Evolutionary conservation across 2,113 vertebrate genomes (phyloP).

Genomic region (Cheirogaleus medius): DNA sequence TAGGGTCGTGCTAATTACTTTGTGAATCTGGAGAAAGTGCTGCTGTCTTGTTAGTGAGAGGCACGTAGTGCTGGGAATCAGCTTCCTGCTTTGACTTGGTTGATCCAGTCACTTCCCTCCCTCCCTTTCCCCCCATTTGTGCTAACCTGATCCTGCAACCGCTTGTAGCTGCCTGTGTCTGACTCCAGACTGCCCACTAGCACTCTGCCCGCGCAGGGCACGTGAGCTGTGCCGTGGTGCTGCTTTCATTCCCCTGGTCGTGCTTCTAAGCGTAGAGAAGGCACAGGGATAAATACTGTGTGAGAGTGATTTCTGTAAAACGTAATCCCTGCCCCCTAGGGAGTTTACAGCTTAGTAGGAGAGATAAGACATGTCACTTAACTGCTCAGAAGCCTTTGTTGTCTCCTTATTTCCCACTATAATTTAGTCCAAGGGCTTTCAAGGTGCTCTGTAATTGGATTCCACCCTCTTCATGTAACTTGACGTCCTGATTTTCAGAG

Average conservation of each 20-base stretch:
- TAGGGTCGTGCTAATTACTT: not conserved
- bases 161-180: not conserved
- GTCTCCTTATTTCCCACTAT: not conserved
- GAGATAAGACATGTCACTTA: not conserved
- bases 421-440: not conserved
- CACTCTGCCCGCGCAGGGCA: not conserved
- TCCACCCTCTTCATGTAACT: not conserved
- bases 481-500: not conserved
- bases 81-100: not conserved
- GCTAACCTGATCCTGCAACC: not conserved
- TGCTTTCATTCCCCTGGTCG: not conserved
- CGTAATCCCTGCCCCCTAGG: not conserved
- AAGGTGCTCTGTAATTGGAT: not conserved
- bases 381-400: not conserved
- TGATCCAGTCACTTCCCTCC: not conserved
- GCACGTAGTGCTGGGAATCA: not conserved
- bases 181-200: not conserved
- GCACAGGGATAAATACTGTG: not conserved
- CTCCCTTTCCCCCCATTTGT: not conserved
- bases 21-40: not conserved
- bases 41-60: not conserved
- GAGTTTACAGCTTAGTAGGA: not conserved
- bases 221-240: fast-evolving
- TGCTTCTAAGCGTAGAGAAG: not conserved
- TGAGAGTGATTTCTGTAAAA: not conserved